Evolutionary conservation across 2,888 invertebrate genomes (phyloP), one percentile per base, ranked within the genome.

Genomic region (Machimus rusticus): DNA sequence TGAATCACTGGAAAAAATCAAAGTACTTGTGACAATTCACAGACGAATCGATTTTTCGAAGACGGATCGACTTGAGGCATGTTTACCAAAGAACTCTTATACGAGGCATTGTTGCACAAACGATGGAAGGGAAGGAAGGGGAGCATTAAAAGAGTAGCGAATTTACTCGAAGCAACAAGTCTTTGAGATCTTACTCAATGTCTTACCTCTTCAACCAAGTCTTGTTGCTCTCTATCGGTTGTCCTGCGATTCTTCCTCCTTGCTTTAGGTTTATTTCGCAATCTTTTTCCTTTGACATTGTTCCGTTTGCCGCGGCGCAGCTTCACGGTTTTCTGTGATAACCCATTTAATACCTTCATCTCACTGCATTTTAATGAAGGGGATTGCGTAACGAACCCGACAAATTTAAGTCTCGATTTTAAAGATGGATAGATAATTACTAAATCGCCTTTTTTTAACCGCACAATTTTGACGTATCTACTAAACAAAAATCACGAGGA

Each of bases 1-100:
- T 57, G 82, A 82, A 23, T 82, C 82, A 82, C 57, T n/a, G 23
- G 39, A 34, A 66, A 43, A 82, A 82, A 57, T 34, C 82, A 66
- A 51, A 57, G 66, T 12, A 66, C 12, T 12, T 23, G 66, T 66
- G 66, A 66, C 66, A 66, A 28, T 66, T 66, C 66, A 12, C 66
- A 66, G 9, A 66, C 14, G 19, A 66, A 82, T 82, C 14, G 82
- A 82, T 82, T 82, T 82, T 82, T 57, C 31, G 28, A 34, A 51
- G 66, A 66, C 28, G 66, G 2, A 19, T 74, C 8, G 8, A 31
- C 31, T 28, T 23, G 14, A 0, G 51, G 46, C 8, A 57, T 28
- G 57, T 57, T 57, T 57, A 57, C 66, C 66, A 19, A 23, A 19
- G 1, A 78, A 79, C 23, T 79, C 51, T 79, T 79, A 79, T 79